Percentiles rank a stretch among this genome's conserved stretches.
phyloP scores from a whole-genome alignment of 2,797 vertebrate species.

The Argyrosomus regius region DNA sequence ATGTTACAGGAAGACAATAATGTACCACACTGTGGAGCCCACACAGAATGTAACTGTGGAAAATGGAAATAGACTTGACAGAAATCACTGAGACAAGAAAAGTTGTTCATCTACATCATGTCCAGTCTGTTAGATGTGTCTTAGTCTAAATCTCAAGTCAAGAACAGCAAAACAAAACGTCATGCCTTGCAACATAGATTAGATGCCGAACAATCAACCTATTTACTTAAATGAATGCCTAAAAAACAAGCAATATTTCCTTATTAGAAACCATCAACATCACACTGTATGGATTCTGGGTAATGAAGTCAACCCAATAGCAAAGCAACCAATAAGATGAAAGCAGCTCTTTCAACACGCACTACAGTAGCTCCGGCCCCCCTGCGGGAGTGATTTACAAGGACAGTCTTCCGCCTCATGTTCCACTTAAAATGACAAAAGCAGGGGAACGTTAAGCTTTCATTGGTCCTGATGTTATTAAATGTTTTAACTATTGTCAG shows the following conservation, averaged over 20 bases:
- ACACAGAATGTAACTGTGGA: constrained; percentile 33
- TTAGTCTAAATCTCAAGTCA: background rate
- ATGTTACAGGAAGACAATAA: constrained; percentile 53
- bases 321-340: background rate
- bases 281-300: background rate
- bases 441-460: background rate
- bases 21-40: constrained; percentile 24
- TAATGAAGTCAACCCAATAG: background rate
- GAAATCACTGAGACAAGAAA: background rate
- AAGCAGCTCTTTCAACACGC: background rate
- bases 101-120: constrained; percentile 5
- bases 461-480: constrained; percentile 2
- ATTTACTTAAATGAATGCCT: background rate
- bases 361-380: background rate
- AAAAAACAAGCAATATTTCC: background rate
- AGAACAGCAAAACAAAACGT: background rate
- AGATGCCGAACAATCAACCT: background rate
- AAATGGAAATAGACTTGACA: constrained; percentile 29
- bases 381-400: constrained; percentile 28
- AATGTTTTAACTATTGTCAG: background rate
- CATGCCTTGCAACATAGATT: background rate
- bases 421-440: constrained; percentile 15
- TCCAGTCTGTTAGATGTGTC: constrained; percentile 9
- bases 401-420: constrained; percentile 1
- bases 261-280: background rate